These are phyloP conservation scores for Mythimna albipuncta DNA, from an alignment of 2,888 invertebrate species.

Conservation along the genomic window DNA sequence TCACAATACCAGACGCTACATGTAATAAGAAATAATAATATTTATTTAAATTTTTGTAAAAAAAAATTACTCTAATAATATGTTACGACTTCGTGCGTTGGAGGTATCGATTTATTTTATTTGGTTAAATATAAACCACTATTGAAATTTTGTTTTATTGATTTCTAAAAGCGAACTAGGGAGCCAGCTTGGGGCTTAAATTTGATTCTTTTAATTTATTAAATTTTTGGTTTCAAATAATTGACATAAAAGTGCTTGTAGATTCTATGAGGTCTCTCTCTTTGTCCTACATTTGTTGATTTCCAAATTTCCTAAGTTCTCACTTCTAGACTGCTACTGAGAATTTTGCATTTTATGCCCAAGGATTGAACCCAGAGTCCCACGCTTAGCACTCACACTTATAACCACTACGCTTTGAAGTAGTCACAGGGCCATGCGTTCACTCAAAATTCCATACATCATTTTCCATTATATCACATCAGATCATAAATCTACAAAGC, in stretches of 20 bases:
- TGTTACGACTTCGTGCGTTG: too few relatives aligned
- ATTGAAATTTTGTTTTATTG: not conserved
- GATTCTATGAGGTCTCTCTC: not conserved
- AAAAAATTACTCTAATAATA: too few relatives aligned
- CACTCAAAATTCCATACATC: conserved; percentile 67
- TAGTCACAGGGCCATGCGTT: not conserved
- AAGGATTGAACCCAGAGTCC: not conserved
- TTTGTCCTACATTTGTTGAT: too few relatives aligned
- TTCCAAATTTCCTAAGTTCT: not conserved
- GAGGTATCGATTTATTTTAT: not conserved
- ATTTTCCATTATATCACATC: conserved; percentile 72
- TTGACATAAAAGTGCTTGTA: not conserved
- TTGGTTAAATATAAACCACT: conserved; percentile 10
- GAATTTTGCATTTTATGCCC: not conserved
- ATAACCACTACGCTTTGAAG: not conserved
- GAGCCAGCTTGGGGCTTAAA: too few relatives aligned
- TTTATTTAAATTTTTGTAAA: too few relatives aligned
- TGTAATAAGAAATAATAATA: too few relatives aligned
- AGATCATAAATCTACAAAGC: conserved; percentile 79
- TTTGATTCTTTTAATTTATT: too few relatives aligned
- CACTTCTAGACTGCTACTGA: not conserved
- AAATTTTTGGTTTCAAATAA: too few relatives aligned
- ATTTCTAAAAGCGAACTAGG: not conserved
- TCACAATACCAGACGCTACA: too few relatives aligned
- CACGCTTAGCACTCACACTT: not conserved